These are phyloP conservation scores for Pemphigus obesinymphae DNA, from an alignment of 1,140 invertebrate species.

Conservation along the genomic window DNA sequence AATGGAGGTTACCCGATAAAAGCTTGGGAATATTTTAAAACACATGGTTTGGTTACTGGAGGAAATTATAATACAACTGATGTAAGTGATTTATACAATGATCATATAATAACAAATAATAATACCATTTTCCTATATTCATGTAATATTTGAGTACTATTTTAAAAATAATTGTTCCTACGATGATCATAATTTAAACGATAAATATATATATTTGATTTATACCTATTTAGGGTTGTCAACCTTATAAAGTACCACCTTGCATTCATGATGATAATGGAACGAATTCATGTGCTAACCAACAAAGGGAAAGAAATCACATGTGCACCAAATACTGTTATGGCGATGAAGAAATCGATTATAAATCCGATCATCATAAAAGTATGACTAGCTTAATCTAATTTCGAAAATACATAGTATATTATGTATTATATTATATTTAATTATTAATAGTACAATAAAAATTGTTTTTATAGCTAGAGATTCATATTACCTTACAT, in stretches of 20 bases:
- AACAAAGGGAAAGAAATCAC: neutral
- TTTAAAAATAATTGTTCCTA: no score
- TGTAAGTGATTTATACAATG: no score
- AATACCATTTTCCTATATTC: no score
- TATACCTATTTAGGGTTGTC: constrained; percentile 2
- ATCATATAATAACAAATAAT: no score
- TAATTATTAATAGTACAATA: neutral
- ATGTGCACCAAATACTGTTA: neutral
- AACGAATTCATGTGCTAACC: neutral
- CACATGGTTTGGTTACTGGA: no score
- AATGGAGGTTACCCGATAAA: no score
- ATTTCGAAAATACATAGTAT: no score
- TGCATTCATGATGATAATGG: neutral
- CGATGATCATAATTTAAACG: no score
- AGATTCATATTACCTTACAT: constrained; percentile 49
- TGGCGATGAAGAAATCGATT: neutral
- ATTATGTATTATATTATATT: neutral
- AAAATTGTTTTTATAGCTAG: neutral
- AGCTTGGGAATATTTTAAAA: no score
- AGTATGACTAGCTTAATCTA: neutral
- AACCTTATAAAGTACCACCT: neutral
- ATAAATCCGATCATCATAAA: neutral
- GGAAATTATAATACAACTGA: no score
- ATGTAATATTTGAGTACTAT: no score
- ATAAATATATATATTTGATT: no score